These are phyloP conservation scores for Ophioninae sp. DNA, from an alignment of 2,888 invertebrate genomes.

Conservation along the genomic window DNA sequence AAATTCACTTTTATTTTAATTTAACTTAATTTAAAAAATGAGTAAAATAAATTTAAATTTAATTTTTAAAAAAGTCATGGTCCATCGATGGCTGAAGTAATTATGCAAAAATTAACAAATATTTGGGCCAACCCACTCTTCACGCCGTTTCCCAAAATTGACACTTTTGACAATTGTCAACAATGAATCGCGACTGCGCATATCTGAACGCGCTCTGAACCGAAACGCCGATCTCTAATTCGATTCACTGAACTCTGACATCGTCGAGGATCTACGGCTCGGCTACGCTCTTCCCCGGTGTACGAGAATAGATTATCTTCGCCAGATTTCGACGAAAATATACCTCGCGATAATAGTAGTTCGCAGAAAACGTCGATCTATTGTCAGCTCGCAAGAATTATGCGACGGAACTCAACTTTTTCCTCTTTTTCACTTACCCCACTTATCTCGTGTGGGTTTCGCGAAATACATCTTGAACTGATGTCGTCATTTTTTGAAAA, in stretches of 20 bases:
- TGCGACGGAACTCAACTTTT: background rate
- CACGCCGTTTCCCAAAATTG: background rate
- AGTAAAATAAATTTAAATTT: too few species aligned
- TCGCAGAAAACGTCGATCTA: slow-evolving; percentile 11
- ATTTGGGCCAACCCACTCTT: slow-evolving; percentile 5
- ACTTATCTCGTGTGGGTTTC: background rate
- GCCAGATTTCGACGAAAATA: slow-evolving; percentile 48
- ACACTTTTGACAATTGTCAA: slow-evolving; percentile 20
- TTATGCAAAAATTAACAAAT: background rate
- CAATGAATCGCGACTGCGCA: background rate
- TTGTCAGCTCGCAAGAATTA: background rate
- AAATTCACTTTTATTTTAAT: too few species aligned
- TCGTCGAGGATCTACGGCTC: slow-evolving; percentile 33
- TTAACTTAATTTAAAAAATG: too few species aligned
- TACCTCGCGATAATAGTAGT: background rate
- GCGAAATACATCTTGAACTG: background rate
- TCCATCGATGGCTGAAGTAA: background rate
- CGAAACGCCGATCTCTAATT: slow-evolving; percentile 53
- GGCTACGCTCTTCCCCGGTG: slow-evolving; percentile 1
- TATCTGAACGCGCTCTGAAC: slow-evolving; percentile 15
- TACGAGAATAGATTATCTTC: slow-evolving; percentile 35
- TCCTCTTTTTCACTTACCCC: background rate
- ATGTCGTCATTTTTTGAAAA: background rate
- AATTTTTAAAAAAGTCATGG: background rate
- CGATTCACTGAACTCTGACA: slow-evolving; percentile 57